phyloP scores from a whole-genome alignment of 2,888 invertebrate genomes.

The Sminthurinus aureus region DNA sequence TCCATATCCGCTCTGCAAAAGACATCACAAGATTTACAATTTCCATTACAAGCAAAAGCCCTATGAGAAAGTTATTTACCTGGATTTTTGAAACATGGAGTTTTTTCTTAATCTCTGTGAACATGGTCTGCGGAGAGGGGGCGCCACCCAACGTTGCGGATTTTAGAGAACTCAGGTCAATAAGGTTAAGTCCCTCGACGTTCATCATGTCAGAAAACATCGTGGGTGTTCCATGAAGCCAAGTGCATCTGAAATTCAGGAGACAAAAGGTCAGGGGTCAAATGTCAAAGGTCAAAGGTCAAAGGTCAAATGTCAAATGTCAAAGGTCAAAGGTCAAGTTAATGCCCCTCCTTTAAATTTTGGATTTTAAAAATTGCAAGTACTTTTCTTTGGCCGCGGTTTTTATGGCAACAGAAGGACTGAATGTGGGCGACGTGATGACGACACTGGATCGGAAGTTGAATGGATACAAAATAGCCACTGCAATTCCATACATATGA shows the following conservation, averaged over 20 bases:
- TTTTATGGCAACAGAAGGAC: not conserved
- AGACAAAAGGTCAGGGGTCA: too few species aligned
- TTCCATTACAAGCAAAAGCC: too few species aligned
- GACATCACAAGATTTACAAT: too few species aligned
- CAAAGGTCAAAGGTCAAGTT: too few species aligned
- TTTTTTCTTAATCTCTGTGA: conserved; percentile 61
- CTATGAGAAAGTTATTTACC: conserved; percentile 20
- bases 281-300: too few species aligned
- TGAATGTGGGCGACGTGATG: not conserved
- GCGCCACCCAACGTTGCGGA: conserved; percentile 77
- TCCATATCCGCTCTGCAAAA: too few species aligned
- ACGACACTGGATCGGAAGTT: not conserved
- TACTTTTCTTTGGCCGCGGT: not conserved
- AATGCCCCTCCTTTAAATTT: too few species aligned
- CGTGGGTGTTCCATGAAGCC: conserved; percentile 81
- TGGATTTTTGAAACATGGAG: conserved; percentile 52
- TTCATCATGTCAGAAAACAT: conserved; percentile 77
- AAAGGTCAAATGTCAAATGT: too few species aligned
- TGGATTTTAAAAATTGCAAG: too few species aligned
- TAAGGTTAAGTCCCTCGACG: conserved; percentile 64
- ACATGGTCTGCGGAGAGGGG: conserved; percentile 69
- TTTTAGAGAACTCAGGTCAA: conserved; percentile 63
- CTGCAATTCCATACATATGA: too few species aligned
- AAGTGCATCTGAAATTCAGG: conserved; percentile 66
- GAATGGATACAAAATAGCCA: not conserved